These are phyloP conservation scores for Odiellus spinosus DNA, from an alignment of 2,888 invertebrate genomes.

Conservation along the genomic window DNA sequence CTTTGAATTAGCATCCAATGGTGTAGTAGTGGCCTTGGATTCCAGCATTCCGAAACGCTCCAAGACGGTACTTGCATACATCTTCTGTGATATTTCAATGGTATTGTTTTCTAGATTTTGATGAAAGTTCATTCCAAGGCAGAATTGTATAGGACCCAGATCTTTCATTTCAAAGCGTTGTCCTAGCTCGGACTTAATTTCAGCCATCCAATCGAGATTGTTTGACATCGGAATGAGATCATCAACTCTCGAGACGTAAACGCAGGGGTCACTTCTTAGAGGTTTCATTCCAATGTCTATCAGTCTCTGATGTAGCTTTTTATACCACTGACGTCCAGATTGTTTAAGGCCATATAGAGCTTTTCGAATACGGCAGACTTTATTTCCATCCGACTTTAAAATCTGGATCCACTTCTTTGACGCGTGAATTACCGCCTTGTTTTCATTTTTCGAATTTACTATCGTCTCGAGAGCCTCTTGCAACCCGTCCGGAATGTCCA, in stretches of 20 bases:
- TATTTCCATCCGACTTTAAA: too few relatives aligned
- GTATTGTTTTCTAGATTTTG: not conserved
- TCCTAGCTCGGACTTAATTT: not conserved
- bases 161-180: slow-evolving; percentile 1
- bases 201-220: not conserved
- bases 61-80: slow-evolving; percentile 1
- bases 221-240: slow-evolving; percentile 5
- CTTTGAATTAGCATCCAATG: not conserved
- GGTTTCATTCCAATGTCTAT: not conserved
- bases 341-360: slow-evolving; percentile 15
- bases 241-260: slow-evolving; percentile 4
- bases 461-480: not conserved
- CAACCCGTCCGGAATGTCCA: slow-evolving; percentile 8
- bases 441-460: too few relatives aligned
- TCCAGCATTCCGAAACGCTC: slow-evolving; percentile 1
- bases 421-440: too few relatives aligned
- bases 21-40: slow-evolving; percentile 8
- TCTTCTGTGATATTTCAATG: not conserved
- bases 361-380: slow-evolving; percentile 12
- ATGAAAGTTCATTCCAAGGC: slow-evolving; percentile 6
- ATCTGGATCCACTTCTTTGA: too few relatives aligned
- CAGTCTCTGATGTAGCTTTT: not conserved
- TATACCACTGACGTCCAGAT: slow-evolving; percentile 10
- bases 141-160: not conserved
- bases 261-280: not conserved